Evolutionary conservation across 1,140 invertebrate genomes (phyloP).

Genomic region (Pteromalus puparum): DNA sequence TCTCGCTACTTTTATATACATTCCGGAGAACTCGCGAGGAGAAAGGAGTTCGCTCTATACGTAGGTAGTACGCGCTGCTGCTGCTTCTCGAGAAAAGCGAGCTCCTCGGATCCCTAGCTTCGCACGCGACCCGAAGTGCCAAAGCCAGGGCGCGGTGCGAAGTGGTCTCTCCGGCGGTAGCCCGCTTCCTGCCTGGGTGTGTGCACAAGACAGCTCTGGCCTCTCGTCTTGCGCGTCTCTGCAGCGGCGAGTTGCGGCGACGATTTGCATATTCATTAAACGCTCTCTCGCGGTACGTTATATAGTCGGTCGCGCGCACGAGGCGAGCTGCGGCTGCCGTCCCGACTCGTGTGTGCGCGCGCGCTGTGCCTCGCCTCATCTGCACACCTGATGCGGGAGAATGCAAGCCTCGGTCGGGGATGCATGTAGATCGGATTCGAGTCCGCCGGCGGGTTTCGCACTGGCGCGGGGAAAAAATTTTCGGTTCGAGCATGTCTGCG

Average conservation of each 20-base stretch:
- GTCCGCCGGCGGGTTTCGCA: constrained; percentile 49
- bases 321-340: not conserved
- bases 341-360: not conserved
- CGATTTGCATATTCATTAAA: constrained; percentile 74
- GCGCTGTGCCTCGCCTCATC: too few relatives aligned
- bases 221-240: not conserved
- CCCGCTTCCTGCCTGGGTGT: not conserved
- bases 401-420: not conserved
- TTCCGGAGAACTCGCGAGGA: not conserved
- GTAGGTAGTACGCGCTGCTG: not conserved
- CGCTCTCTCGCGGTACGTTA: constrained; percentile 50
- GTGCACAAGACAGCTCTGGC: not conserved
- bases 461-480: too few relatives aligned
- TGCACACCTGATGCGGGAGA: not conserved
- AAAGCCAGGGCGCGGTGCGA: not conserved
- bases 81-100: not conserved
- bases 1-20: constrained; percentile 14
- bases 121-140: not conserved
- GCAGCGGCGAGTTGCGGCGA: constrained; percentile 14
- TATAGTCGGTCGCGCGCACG: constrained; percentile 8
- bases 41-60: not conserved
- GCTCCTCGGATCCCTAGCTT: not conserved
- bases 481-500: not conserved
- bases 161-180: not conserved
- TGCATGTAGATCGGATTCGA: constrained; percentile 13